Evolutionary conservation across 1,140 invertebrate species (phyloP).

Genomic region (Hetaerina americana): DNA sequence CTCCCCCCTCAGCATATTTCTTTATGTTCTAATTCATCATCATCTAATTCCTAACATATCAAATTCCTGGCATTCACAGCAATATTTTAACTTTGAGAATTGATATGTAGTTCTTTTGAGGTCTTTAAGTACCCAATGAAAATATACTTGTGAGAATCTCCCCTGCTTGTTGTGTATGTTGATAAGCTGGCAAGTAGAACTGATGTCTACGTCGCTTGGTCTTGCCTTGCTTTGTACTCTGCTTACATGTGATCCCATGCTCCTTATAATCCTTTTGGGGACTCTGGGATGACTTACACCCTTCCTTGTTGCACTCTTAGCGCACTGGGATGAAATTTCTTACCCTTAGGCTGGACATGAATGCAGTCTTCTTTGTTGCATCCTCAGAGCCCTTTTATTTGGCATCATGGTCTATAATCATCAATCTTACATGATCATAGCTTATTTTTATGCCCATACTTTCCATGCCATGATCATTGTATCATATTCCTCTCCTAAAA

Average conservation of each 20-base stretch:
- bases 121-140: too few species aligned
- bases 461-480: too few species aligned
- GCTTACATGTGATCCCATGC: neutral
- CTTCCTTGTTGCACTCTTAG: neutral
- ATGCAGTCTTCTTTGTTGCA: neutral
- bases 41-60: too few species aligned
- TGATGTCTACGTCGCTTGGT: neutral
- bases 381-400: neutral
- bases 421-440: neutral
- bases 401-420: neutral
- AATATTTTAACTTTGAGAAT: too few species aligned
- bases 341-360: neutral
- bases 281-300: neutral
- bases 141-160: too few species aligned
- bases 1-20: too few species aligned
- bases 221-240: neutral
- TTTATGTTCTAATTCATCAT: too few species aligned
- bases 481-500: neutral
- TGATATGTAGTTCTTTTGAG: too few species aligned
- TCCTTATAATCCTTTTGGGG: neutral
- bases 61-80: too few species aligned
- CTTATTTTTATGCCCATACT: neutral
- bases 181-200: neutral
- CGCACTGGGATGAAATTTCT: neutral
- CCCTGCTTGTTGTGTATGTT: neutral